Conservation (phyloP, 2,888 invertebrate genomes). For the Tubiluchus corallicola region DNA sequence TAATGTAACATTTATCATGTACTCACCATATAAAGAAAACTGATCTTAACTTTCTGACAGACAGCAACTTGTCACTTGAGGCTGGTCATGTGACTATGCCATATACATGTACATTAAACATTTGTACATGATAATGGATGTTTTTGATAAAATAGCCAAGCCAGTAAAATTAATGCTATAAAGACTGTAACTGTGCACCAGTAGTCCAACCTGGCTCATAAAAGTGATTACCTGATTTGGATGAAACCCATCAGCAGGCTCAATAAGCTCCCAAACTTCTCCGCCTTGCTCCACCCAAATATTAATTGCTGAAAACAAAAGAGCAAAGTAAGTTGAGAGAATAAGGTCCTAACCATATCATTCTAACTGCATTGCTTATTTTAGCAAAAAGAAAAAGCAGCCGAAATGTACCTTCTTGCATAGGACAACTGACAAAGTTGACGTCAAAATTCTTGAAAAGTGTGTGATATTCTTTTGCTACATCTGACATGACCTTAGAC, state of each 20-base stretch:
- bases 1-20: too few relatives aligned
- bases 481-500: conserved; percentile 17
- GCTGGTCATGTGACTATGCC: too few relatives aligned
- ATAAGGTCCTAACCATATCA: too few relatives aligned
- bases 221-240: conserved; percentile 22
- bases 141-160: background rate
- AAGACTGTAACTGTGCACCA: background rate
- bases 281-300: conserved; percentile 17
- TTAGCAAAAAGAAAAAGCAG: too few relatives aligned
- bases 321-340: too few relatives aligned
- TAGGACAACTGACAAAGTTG: conserved; percentile 16
- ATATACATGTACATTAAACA: too few relatives aligned
- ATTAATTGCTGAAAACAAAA: conserved; percentile 16
- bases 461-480: conserved; percentile 14
- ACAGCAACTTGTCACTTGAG: too few relatives aligned
- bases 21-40: too few relatives aligned
- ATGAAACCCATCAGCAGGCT: conserved; percentile 27
- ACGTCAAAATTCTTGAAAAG: conserved; percentile 16
- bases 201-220: too few relatives aligned
- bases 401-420: conserved; percentile 16
- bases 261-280: conserved; percentile 22
- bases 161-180: background rate
- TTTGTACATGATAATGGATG: background rate
- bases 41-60: too few relatives aligned
- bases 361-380: too few relatives aligned